These are phyloP conservation scores for Lucilia cuprina DNA, from an alignment of 1,140 invertebrate genomes.

Conservation along the genomic window DNA sequence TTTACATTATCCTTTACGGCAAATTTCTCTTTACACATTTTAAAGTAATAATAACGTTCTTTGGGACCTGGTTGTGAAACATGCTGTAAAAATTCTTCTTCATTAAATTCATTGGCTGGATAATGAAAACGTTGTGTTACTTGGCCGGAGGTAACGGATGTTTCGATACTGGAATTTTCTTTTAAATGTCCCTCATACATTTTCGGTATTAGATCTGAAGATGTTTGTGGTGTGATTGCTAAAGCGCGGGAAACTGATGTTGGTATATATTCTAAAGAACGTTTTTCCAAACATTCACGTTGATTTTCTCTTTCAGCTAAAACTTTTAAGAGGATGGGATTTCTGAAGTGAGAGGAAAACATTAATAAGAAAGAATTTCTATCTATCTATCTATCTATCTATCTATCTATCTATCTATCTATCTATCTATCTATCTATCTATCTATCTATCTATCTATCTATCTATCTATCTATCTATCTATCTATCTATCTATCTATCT, in stretches of 20 bases:
- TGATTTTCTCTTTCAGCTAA: slow-evolving; percentile 26
- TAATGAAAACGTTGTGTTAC: slow-evolving; percentile 38
- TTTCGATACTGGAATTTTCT: neutral
- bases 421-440: neutral
- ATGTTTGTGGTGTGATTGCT: neutral
- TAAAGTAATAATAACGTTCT: slow-evolving; percentile 50
- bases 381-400: neutral
- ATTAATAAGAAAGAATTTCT: neutral
- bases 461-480: neutral
- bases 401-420: neutral
- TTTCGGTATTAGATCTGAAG: neutral
- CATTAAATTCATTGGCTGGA: slow-evolving; percentile 44
- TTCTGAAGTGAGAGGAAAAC: slow-evolving; percentile 8
- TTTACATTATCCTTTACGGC: neutral
- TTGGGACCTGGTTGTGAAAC: slow-evolving; percentile 45
- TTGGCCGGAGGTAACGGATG: neutral
- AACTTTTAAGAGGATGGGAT: slow-evolving; percentile 32
- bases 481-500: neutral
- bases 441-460: slow-evolving; percentile 20
- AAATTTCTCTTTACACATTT: neutral
- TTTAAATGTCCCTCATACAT: neutral
- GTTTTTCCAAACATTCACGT: neutral
- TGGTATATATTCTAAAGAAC: neutral
- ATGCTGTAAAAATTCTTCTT: slow-evolving; percentile 44
- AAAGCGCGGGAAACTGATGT: neutral